Percentiles rank a stretch among this genome's conserved stretches.
Evolutionary conservation across 2,888 invertebrate species (phyloP).

Genomic region (Priocnemis perturbator): DNA sequence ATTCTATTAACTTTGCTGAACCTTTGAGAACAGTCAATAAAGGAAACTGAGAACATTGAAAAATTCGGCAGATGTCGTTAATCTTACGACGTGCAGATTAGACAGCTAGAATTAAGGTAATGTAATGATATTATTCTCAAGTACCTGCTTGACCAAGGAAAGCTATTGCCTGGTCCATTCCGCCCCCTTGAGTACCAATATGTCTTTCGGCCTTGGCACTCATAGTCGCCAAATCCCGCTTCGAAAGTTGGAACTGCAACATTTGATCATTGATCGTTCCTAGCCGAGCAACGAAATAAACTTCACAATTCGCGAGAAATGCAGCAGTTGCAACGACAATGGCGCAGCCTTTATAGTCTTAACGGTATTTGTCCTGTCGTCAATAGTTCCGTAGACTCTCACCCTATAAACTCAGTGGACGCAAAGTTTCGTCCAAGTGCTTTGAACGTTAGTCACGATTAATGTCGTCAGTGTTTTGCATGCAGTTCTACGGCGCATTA

Average conservation of each 20-base stretch:
- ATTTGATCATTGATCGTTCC: neutral
- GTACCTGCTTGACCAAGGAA: slow-evolving; percentile 88
- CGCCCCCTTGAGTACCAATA: slow-evolving; percentile 98
- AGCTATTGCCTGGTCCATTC: slow-evolving; percentile 99
- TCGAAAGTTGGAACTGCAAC: slow-evolving; percentile 66
- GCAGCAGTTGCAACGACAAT: no score
- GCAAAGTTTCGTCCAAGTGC: neutral
- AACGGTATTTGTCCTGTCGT: no score
- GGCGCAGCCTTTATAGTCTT: no score
- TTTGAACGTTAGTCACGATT: neutral
- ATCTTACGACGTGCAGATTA: neutral
- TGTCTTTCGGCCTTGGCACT: slow-evolving; percentile 94
- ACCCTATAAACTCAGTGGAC: neutral
- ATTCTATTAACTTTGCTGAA: slow-evolving; percentile 94
- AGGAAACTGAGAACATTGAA: neutral
- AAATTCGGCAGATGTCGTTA: neutral
- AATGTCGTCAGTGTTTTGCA: neutral
- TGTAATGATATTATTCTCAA: slow-evolving; percentile 10
- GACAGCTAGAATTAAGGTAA: no score
- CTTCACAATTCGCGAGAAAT: neutral
- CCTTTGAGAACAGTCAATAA: slow-evolving; percentile 73
- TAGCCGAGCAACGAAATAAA: neutral
- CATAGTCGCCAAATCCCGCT: slow-evolving; percentile 85
- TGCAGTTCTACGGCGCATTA: neutral
- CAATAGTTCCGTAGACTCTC: no score